Evolutionary conservation across 2,113 vertebrate genomes (phyloP), one percentile per base, ranked within the genome.

Genomic region (Ondatra zibethicus): DNA sequence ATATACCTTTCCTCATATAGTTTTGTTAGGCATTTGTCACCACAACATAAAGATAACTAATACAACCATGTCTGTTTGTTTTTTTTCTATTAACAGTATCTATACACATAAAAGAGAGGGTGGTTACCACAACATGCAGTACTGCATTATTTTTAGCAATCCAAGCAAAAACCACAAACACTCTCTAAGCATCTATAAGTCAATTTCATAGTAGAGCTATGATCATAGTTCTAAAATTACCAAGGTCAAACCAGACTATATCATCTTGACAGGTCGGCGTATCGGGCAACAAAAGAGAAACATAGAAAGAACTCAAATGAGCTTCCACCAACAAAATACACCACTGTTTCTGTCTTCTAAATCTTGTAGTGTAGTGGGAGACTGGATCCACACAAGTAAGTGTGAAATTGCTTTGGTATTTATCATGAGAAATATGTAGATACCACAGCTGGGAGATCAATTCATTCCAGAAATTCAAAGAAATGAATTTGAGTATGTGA

Each of bases 391-490:
- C 12, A 87, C 5, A 47, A 94, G 31, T 65, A 80, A 96, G 42
- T 78, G 66, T 63, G 61, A 92, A 96, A 88, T 88, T 61, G 88
- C 66, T 72, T 25, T 82, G 33, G 61, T 63, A 16, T 63, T 11
- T 39, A 39, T 50, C 7, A 94, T 66, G 85, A 89, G 52, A 89
- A 73, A 16, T 63, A 75, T 21, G 14, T 81, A 45, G 36, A 81
- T 31, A 92, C 65, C 14, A 52, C 5, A 85, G n/a, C 19, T 63
- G 21, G 73, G 31, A 65, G 52, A 72, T 70, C 52, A 70, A 91
- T 63, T 91, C 36, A 91, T 88, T 93, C 23, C 8, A 95, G 39
- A 96, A 96, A 8, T 65, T 63, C 36, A 65, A 25, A 31, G 66
- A 61, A 68, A 85, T 50, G 31, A 58, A 58, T 77, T 61, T 70